A percentile compares a stretch with the other conserved stretches of the same genome.
These are phyloP conservation scores for Microtus ochrogaster DNA, from an alignment of 2,113 vertebrate genomes.

Conservation along the genomic window DNA sequence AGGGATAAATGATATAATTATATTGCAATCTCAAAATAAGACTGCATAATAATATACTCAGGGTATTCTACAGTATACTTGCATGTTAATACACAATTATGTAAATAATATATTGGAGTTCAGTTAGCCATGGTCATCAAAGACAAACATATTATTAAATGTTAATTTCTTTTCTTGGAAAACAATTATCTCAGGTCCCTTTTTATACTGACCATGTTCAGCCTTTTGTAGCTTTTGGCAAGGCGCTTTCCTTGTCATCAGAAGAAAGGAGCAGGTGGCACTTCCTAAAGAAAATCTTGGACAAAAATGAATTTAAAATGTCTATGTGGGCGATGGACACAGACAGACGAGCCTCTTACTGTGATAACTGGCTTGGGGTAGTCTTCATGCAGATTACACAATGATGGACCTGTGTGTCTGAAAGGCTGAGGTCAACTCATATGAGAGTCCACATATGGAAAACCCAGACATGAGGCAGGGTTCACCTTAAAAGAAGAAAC, in stretches of 20 bases:
- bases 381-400: conserved; percentile 23
- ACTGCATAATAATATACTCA: not conserved
- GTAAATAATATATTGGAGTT: not conserved
- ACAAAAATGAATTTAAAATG: not conserved
- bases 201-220: not conserved
- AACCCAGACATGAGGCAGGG: not conserved
- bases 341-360: not conserved
- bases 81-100: not conserved
- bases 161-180: not conserved
- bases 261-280: not conserved
- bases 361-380: not conserved
- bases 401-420: not conserved
- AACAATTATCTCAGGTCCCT: not conserved
- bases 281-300: not conserved
- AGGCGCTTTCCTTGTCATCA: not conserved
- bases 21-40: not conserved
- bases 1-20: not conserved
- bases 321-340: not conserved
- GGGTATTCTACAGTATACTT: not conserved
- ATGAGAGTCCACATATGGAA: conserved; percentile 14
- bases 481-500: conserved; percentile 69
- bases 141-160: not conserved
- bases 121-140: not conserved
- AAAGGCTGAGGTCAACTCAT: not conserved
- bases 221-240: not conserved